phyloP scores from a whole-genome alignment of 2,113 vertebrate genomes.

The Engystomops pustulosus region DNA sequence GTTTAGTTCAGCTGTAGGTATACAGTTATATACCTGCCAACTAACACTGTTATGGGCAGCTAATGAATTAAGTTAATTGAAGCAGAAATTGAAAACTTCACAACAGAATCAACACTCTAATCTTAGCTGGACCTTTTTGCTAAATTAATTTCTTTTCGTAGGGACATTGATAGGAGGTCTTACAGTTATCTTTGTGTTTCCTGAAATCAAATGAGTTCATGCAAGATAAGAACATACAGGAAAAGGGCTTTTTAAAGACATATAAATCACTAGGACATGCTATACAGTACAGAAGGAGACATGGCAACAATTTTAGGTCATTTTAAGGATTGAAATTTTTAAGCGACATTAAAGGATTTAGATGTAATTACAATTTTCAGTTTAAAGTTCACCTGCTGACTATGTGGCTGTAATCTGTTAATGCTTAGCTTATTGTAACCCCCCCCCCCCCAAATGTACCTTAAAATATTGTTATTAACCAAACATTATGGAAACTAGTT shows the following conservation, averaged over 20 bases:
- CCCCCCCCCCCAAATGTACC: neutral
- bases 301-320: neutral
- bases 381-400: slow-evolving; percentile 25
- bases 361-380: slow-evolving; percentile 40
- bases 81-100: slow-evolving; percentile 28
- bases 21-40: slow-evolving; percentile 17
- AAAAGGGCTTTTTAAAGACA: slow-evolving; percentile 1
- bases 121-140: slow-evolving; percentile 13
- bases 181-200: slow-evolving; percentile 17
- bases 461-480: slow-evolving; percentile 10
- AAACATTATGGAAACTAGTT: too few relatives aligned
- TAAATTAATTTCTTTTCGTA: slow-evolving; percentile 33
- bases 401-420: slow-evolving; percentile 30
- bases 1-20: slow-evolving; percentile 2
- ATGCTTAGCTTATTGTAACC: slow-evolving; percentile 13
- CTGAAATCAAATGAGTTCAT: neutral
- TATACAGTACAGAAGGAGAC: neutral
- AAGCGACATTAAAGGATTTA: slow-evolving; percentile 35
- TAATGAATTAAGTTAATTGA: slow-evolving; percentile 42
- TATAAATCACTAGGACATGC: neutral
- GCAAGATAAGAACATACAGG: neutral
- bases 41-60: slow-evolving; percentile 33
- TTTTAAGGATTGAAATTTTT: neutral
- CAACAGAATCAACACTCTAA: slow-evolving; percentile 25
- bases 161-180: neutral